A percentile compares a stretch with the other conserved stretches of the same genome.
phyloP scores from a whole-genome alignment of 2,888 invertebrate genomes.

The Aspidapion aeneum region DNA sequence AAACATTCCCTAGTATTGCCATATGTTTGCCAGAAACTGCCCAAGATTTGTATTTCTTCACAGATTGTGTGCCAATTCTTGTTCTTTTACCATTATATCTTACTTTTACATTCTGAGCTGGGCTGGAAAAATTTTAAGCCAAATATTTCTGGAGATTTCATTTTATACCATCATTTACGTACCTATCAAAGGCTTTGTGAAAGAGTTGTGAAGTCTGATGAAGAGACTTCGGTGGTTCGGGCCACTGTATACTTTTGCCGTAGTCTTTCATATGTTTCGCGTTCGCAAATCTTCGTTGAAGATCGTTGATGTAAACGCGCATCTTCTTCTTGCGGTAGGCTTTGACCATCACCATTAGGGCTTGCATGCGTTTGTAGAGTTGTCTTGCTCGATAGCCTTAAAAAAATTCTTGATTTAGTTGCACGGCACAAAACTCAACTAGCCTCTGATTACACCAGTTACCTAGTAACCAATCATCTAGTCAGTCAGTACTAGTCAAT shows the following conservation, averaged over 20 bases:
- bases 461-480: too few species aligned
- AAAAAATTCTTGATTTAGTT: constrained; percentile 12
- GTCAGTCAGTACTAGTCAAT: too few species aligned
- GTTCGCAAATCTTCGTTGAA: constrained; percentile 61
- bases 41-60: too few species aligned
- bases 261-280: constrained; percentile 68
- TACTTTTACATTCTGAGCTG: too few species aligned
- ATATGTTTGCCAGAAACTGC: too few species aligned
- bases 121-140: too few species aligned
- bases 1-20: too few species aligned
- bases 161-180: too few species aligned
- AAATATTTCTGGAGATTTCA: too few species aligned
- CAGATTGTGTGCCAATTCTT: too few species aligned
- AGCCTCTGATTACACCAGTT: too few species aligned
- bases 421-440: constrained; percentile 5
- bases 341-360: constrained; percentile 76
- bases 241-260: constrained; percentile 81
- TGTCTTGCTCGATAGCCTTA: constrained; percentile 55
- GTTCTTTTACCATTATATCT: too few species aligned
- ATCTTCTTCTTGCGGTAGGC: constrained; percentile 79
- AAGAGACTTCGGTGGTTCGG: constrained; percentile 68
- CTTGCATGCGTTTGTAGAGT: constrained; percentile 80
- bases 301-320: constrained; percentile 63
- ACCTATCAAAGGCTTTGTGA: not conserved
- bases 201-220: constrained; percentile 40